Conservation (phyloP, 2,113 vertebrate species). For the Otus sunia region DNA sequence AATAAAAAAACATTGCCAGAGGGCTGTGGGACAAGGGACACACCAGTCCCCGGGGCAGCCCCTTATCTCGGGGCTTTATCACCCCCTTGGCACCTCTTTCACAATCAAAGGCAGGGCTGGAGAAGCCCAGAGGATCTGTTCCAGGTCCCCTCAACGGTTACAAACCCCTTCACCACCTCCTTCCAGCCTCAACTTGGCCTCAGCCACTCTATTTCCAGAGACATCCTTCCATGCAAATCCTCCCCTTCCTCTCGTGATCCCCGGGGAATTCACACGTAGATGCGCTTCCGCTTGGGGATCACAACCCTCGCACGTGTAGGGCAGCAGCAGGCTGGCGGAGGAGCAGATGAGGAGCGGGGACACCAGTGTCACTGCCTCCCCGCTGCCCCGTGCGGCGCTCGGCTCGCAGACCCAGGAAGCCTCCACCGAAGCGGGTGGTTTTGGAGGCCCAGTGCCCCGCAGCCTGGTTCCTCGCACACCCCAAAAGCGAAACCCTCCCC, state of each 20-base stretch:
- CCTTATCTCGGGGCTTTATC: background rate
- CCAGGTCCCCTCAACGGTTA: background rate
- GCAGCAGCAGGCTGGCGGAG: background rate
- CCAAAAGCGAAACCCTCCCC: background rate
- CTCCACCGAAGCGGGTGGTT: background rate
- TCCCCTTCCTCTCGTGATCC: constrained; percentile 47
- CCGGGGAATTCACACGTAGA: constrained; percentile 19
- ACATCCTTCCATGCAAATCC: constrained; percentile 51
- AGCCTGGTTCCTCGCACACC: rapidly evolving
- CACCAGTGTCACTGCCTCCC: background rate
- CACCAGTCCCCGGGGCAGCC: background rate
- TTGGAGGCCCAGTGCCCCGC: background rate
- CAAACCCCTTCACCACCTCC: background rate
- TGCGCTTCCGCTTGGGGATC: background rate
- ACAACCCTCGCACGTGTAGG: background rate
- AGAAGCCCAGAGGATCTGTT: background rate
- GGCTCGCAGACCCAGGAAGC: background rate
- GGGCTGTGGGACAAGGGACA: background rate
- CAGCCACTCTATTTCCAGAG: background rate
- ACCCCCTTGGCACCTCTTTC: background rate
- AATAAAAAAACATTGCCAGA: background rate
- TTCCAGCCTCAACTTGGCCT: constrained; percentile 1
- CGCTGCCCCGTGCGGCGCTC: rapidly evolving
- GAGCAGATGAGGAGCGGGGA: background rate
- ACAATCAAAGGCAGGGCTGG: background rate